Percentiles rank a stretch among this genome's conserved stretches.
phyloP scores from a whole-genome alignment of 1,140 invertebrate species.

The Aphaenogaster ashmeadi region DNA sequence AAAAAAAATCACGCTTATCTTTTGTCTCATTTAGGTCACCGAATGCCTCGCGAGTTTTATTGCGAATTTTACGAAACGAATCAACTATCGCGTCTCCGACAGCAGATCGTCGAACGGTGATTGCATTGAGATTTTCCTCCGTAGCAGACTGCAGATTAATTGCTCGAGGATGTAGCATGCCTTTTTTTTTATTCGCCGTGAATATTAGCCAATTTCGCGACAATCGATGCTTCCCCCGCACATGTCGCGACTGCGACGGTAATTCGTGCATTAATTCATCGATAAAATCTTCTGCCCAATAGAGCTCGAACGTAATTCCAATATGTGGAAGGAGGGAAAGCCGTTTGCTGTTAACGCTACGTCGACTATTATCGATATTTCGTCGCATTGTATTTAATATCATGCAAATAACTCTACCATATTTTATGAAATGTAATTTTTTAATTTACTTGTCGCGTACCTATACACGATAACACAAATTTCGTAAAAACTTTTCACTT shows the following conservation, averaged over 20 bases:
- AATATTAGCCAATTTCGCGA: constrained; percentile 27
- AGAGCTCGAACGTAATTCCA: constrained; percentile 48
- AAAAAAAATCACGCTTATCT: background rate
- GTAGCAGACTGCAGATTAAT: constrained; percentile 38
- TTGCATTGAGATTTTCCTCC: constrained; percentile 36
- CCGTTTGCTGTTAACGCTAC: constrained; percentile 48
- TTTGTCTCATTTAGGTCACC: background rate
- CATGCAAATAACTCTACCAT: constrained; percentile 11
- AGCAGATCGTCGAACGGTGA: constrained; percentile 22
- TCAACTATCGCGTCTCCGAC: background rate
- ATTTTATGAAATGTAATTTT: constrained; percentile 22
- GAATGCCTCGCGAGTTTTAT: background rate
- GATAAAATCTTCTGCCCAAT: constrained; percentile 69
- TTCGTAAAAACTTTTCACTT: background rate
- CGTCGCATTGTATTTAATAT: constrained; percentile 32
- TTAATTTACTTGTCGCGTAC: constrained; percentile 8
- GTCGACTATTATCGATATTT: constrained; percentile 48
- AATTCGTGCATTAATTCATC: constrained; percentile 57
- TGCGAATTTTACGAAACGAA: background rate
- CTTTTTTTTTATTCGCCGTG: background rate
- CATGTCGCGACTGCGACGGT: constrained; percentile 43
- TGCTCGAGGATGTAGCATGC: background rate
- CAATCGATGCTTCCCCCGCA: constrained; percentile 43
- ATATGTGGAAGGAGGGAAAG: constrained; percentile 34
- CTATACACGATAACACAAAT: background rate